A percentile compares a stretch with the other conserved stretches of the same genome.
These are phyloP conservation scores for Nannobrachium achirus DNA, from an alignment of 2,113 vertebrate genomes.

Conservation along the genomic window DNA sequence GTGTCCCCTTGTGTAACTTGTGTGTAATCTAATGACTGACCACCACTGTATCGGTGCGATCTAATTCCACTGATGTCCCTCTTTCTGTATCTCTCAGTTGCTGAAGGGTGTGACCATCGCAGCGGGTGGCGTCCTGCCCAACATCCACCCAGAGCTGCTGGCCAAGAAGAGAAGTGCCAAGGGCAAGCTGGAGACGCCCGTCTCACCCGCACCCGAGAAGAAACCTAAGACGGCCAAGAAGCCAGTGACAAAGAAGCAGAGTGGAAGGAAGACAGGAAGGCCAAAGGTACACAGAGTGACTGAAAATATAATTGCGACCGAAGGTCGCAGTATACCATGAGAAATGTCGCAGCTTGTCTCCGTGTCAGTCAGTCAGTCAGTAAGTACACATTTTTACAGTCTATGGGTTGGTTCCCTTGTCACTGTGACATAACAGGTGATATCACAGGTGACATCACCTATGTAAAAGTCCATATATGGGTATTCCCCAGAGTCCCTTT, in stretches of 20 bases:
- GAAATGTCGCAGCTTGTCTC: too few relatives aligned
- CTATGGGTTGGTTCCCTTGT: too few relatives aligned
- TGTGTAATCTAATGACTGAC: not conserved
- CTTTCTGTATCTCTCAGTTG: conserved; percentile 75
- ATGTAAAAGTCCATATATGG: too few relatives aligned
- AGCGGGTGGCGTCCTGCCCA: conserved; percentile 95
- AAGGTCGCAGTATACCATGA: too few relatives aligned
- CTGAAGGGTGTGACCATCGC: conserved; percentile 98
- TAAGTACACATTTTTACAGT: too few relatives aligned
- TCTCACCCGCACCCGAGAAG: conserved; percentile 90
- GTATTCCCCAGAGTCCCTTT: too few relatives aligned
- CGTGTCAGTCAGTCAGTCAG: too few relatives aligned
- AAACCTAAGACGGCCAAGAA: conserved; percentile 92
- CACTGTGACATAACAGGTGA: too few relatives aligned
- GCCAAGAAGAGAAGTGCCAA: conserved; percentile 95
- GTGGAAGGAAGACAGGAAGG: conserved; percentile 87
- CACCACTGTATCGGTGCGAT: not conserved
- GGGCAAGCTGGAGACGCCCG: conserved; percentile 94
- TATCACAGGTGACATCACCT: too few relatives aligned
- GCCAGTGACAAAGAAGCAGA: conserved; percentile 83
- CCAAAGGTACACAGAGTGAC: conserved; percentile 83
- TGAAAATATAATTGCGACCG: too few relatives aligned
- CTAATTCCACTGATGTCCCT: not conserved
- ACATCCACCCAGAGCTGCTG: conserved; percentile 96
- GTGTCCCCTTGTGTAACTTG: too few relatives aligned